phyloP scores from a whole-genome alignment of 2,797 vertebrate genomes.

The Premnoplex brunnescens region DNA sequence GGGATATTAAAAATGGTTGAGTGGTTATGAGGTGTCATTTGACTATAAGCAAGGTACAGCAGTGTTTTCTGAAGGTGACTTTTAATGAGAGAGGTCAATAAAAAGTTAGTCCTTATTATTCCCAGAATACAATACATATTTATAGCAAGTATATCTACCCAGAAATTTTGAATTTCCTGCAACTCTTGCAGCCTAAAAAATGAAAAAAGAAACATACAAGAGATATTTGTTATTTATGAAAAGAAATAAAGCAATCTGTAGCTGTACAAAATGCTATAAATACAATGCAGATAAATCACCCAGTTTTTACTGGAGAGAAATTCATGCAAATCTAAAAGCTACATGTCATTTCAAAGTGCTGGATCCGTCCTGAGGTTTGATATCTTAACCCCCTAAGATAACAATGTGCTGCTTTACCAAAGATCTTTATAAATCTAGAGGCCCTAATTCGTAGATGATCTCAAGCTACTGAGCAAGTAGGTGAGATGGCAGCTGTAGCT shows the following conservation, averaged over 20 bases:
- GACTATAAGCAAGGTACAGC: slow-evolving; percentile 68
- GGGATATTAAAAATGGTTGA: slow-evolving; percentile 81
- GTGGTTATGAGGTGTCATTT: slow-evolving; percentile 75
- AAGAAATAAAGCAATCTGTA: slow-evolving; percentile 67
- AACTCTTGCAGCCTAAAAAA: slow-evolving; percentile 49
- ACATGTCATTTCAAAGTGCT: slow-evolving; percentile 50
- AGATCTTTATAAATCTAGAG: slow-evolving; percentile 50
- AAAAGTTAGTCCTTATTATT: slow-evolving; percentile 71
- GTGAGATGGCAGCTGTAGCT: slow-evolving; percentile 5
- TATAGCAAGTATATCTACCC: slow-evolving; percentile 36
- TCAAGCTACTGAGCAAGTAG: not conserved
- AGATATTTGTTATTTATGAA: slow-evolving; percentile 74
- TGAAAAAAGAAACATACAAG: slow-evolving; percentile 28
- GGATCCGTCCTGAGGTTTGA: slow-evolving; percentile 40
- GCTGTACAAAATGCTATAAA: slow-evolving; percentile 50
- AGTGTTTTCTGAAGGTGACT: slow-evolving; percentile 78
- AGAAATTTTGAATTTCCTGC: slow-evolving; percentile 29
- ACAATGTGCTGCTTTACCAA: slow-evolving; percentile 32
- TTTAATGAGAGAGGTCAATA: slow-evolving; percentile 76
- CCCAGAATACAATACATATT: slow-evolving; percentile 16
- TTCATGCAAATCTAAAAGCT: slow-evolving; percentile 32
- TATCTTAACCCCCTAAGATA: slow-evolving; percentile 51
- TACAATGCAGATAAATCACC: slow-evolving; percentile 51
- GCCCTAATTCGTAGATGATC: slow-evolving; percentile 62
- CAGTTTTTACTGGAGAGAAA: slow-evolving; percentile 43